Evolutionary conservation across 2,113 vertebrate genomes (phyloP).

Genomic region (Amblyopsis rosae): DNA sequence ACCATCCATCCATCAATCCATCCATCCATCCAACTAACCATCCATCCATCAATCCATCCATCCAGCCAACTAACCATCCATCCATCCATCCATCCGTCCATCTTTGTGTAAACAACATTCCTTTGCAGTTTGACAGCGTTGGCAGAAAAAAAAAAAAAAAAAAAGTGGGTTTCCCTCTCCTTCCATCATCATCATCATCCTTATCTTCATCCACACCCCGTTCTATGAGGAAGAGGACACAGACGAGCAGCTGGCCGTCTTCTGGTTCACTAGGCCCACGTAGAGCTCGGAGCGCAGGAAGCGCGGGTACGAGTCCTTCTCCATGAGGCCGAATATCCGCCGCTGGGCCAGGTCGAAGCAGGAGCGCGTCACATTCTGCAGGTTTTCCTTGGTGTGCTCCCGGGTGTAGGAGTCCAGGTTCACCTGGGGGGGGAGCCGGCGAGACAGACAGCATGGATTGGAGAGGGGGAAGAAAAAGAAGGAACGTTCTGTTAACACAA

Average conservation of each 20-base stretch:
- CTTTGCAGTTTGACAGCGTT: slow-evolving; percentile 54
- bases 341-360: slow-evolving; percentile 95
- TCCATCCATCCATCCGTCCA: neutral
- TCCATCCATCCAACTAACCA: slow-evolving; percentile 22
- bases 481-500: neutral
- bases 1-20: slow-evolving; percentile 34
- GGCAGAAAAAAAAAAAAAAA: slow-evolving; percentile 32
- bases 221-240: slow-evolving; percentile 82
- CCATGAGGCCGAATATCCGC: slow-evolving; percentile 97
- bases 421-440: slow-evolving; percentile 75
- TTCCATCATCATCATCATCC: slow-evolving; percentile 15
- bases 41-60: too few relatives aligned
- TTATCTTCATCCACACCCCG: neutral
- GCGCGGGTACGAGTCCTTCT: slow-evolving; percentile 97
- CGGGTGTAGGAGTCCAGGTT: slow-evolving; percentile 95
- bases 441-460: neutral
- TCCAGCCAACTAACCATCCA: slow-evolving; percentile 26
- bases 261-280: slow-evolving; percentile 93
- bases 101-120: slow-evolving; percentile 68
- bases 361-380: slow-evolving; percentile 88
- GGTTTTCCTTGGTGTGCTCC: slow-evolving; percentile 96
- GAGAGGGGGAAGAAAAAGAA: neutral
- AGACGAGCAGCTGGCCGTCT: slow-evolving; percentile 85
- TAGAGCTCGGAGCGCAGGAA: slow-evolving; percentile 98
- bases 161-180: slow-evolving; percentile 44